Conservation (phyloP, 2,888 invertebrate genomes). For the Microchrysa polita region DNA sequence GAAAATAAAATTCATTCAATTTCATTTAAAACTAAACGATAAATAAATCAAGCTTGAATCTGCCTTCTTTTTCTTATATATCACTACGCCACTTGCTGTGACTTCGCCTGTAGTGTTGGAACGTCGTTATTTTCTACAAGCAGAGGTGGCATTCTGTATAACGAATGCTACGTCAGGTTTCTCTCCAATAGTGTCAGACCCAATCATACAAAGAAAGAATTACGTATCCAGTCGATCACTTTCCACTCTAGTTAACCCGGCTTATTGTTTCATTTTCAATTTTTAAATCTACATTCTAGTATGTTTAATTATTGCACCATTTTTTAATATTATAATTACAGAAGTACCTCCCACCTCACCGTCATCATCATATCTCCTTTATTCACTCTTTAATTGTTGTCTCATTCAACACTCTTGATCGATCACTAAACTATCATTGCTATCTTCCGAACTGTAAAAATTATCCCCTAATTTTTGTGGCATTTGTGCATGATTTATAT, state of each 20-base stretch:
- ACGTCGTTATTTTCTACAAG: too few species aligned
- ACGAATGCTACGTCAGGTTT: too few species aligned
- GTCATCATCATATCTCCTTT: not conserved
- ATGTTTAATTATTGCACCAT: conserved; percentile 32
- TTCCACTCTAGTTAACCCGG: not conserved
- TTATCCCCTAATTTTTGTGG: conserved; percentile 50
- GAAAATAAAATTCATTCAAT: too few species aligned
- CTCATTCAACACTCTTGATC: conserved; percentile 50
- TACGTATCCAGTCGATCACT: not conserved
- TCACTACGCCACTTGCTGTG: too few species aligned
- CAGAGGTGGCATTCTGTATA: too few species aligned
- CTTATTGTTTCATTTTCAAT: not conserved
- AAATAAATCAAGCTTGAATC: too few species aligned
- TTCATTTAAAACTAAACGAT: too few species aligned
- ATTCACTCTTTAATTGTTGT: conserved; percentile 10
- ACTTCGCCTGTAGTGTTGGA: too few species aligned
- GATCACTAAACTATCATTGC: conserved; percentile 53
- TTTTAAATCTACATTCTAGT: conserved; percentile 8
- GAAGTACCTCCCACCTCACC: not conserved
- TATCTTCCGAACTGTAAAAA: conserved; percentile 53
- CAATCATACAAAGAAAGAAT: too few species aligned
- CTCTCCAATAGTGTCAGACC: too few species aligned
- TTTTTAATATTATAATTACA: conserved; percentile 26
- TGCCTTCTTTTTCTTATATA: too few species aligned
- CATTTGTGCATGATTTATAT: conserved; percentile 51